Conservation (phyloP, 2,888 invertebrate genomes). For the Drosophila nigritarsus region DNA sequence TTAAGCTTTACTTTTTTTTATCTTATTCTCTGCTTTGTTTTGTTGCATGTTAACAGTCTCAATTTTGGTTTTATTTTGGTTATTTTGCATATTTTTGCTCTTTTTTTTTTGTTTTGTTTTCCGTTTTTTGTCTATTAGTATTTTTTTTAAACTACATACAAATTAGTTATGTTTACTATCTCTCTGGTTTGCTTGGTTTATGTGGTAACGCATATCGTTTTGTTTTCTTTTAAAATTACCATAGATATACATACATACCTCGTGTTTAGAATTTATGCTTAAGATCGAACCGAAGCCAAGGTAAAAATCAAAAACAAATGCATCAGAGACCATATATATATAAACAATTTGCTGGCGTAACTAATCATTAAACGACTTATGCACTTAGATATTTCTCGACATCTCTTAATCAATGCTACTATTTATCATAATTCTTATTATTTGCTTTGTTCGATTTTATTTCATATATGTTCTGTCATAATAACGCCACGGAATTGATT, state of each 20-base stretch:
- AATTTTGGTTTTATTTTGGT: constrained; percentile 71
- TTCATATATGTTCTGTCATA: neutral
- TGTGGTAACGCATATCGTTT: constrained; percentile 8
- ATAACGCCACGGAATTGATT: constrained; percentile 26
- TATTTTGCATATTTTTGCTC: constrained; percentile 71
- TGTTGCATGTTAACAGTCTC: constrained; percentile 74
- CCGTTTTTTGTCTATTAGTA: constrained; percentile 54
- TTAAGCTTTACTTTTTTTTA: constrained; percentile 45
- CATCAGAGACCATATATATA: constrained; percentile 24
- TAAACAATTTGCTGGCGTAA: constrained; percentile 56
- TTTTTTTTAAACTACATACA: constrained; percentile 67
- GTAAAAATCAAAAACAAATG: constrained; percentile 36
- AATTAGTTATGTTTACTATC: constrained; percentile 65
- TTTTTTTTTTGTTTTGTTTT: constrained; percentile 59
- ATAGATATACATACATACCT: constrained; percentile 55
- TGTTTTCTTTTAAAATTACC: constrained; percentile 55
- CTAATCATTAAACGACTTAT: constrained; percentile 56
- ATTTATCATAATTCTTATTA: constrained; percentile 16
- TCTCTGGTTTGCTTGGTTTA: constrained; percentile 54
- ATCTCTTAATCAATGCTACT: constrained; percentile 44
- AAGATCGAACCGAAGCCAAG: constrained; percentile 47
- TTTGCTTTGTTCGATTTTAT: constrained; percentile 3
- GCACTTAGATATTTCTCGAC: constrained; percentile 24
- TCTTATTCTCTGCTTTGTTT: constrained; percentile 53
- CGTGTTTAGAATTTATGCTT: constrained; percentile 37